Conservation (phyloP, 92 coral and sea anemone species). For the Epizoanthus illoricatus region DNA sequence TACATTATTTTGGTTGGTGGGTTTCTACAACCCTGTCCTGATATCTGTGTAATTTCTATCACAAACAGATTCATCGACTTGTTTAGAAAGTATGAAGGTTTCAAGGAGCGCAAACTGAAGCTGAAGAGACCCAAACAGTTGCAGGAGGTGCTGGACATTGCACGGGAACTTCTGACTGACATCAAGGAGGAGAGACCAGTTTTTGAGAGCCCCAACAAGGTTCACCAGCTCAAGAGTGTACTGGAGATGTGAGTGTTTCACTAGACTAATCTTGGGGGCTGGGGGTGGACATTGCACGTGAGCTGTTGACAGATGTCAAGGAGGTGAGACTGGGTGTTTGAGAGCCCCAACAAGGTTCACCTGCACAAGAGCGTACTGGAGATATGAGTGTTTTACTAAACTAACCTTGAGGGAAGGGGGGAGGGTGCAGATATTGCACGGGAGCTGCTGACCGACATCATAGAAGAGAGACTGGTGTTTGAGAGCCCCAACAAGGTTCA, state of each 20-base stretch:
- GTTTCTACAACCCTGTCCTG: too few species aligned
- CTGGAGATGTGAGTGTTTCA: conserved; percentile 80
- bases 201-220: conserved; percentile 82
- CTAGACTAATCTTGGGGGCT: too few species aligned
- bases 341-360: conserved; percentile 76
- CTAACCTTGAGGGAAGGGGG: too few species aligned
- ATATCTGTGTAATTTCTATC: too few species aligned
- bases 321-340: conserved; percentile 62
- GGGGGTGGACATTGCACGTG: conserved; percentile 60
- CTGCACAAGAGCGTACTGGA: conserved; percentile 90
- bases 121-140: conserved; percentile 90
- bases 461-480: conserved; percentile 57
- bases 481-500: conserved; percentile 82
- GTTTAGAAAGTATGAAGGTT: conserved; percentile 76
- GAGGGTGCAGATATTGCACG: conserved; percentile 68
- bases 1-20: too few species aligned
- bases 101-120: conserved; percentile 83
- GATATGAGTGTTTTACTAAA: conserved; percentile 61
- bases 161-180: conserved; percentile 71
- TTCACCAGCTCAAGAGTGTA: conserved; percentile 87
- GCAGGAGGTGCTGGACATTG: conserved; percentile 89
- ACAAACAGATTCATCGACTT: conserved; percentile 75
- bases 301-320: conserved; percentile 66
- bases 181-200: conserved; percentile 52
- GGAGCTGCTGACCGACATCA: conserved; percentile 65